Evolutionary conservation across 2,888 invertebrate genomes (phyloP).

Genomic region (Heliothis peltigera): DNA sequence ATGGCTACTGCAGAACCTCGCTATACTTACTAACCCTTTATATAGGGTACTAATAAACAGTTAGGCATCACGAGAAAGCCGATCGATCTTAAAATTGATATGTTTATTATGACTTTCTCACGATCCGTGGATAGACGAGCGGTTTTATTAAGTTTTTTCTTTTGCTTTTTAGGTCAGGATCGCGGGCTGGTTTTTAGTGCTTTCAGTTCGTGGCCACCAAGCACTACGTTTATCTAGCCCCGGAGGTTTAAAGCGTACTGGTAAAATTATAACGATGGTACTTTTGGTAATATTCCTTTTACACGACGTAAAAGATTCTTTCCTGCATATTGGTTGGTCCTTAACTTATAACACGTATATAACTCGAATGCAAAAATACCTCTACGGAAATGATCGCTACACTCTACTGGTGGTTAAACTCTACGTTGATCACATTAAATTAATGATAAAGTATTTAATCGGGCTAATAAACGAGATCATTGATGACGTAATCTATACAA

Average conservation of each 20-base stretch:
- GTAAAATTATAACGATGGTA: not conserved
- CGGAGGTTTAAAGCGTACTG: conserved; percentile 4
- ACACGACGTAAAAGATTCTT: no score
- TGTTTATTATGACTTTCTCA: conserved; percentile 89
- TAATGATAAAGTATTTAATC: no score
- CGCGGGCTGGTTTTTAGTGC: conserved; percentile 42
- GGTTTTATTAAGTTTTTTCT: conserved; percentile 39
- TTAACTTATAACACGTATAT: no score
- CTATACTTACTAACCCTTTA: conserved; percentile 82
- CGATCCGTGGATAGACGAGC: conserved; percentile 72
- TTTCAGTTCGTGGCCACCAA: conserved; percentile 27
- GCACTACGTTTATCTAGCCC: conserved; percentile 9
- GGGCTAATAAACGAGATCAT: no score
- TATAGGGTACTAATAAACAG: conserved; percentile 87
- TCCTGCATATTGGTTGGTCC: not conserved
- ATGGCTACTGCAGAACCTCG: conserved; percentile 75
- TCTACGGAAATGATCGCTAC: no score
- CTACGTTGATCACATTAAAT: no score
- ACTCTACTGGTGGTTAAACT: no score
- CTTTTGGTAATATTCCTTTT: conserved; percentile 3
- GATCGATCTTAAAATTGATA: conserved; percentile 86
- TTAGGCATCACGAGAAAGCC: conserved; percentile 88
- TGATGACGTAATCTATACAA: no score
- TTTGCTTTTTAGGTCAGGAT: conserved; percentile 48
- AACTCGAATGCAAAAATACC: no score